Evolutionary conservation across 1,140 invertebrate genomes (phyloP).

Genomic region (Laupala kohalensis): DNA sequence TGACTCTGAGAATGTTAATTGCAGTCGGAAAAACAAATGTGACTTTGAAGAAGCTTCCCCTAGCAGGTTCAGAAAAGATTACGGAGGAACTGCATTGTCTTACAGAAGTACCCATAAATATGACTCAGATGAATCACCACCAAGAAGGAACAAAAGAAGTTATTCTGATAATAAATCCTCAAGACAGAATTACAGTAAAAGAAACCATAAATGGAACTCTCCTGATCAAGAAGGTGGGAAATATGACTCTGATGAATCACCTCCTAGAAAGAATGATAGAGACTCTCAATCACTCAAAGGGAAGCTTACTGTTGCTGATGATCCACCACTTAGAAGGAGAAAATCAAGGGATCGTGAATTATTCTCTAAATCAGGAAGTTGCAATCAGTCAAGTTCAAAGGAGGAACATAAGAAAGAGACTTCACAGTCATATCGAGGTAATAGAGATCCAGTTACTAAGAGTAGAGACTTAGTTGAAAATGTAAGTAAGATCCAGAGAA

Average conservation of each 20-base stretch:
- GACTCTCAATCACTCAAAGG: background rate
- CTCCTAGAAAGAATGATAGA: conserved; percentile 18
- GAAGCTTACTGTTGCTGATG: background rate
- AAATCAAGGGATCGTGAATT: background rate
- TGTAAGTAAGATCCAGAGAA: background rate
- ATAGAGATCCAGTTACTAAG: background rate
- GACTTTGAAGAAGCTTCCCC: conserved; percentile 24
- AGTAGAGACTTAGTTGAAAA: background rate
- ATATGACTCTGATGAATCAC: background rate
- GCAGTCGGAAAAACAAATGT: conserved; percentile 14
- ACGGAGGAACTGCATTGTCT: conserved; percentile 3
- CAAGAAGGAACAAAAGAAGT: conserved; percentile 17
- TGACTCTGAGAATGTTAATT: conserved; percentile 11
- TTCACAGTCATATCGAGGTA: too few relatives aligned
- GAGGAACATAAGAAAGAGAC: background rate
- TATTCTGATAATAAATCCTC: background rate
- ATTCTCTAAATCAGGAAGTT: background rate
- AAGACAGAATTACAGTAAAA: background rate
- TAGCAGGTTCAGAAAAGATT: conserved; percentile 9
- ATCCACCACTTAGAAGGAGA: background rate
- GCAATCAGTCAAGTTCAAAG: background rate
- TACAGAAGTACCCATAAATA: conserved; percentile 9
- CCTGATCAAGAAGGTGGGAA: background rate
- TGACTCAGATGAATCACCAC: conserved; percentile 24
- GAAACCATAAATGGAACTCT: background rate